Percentiles rank a stretch among this genome's conserved stretches.
Conservation (phyloP, 2,113 vertebrate species). For the Erythrocercus mccallii region DNA sequence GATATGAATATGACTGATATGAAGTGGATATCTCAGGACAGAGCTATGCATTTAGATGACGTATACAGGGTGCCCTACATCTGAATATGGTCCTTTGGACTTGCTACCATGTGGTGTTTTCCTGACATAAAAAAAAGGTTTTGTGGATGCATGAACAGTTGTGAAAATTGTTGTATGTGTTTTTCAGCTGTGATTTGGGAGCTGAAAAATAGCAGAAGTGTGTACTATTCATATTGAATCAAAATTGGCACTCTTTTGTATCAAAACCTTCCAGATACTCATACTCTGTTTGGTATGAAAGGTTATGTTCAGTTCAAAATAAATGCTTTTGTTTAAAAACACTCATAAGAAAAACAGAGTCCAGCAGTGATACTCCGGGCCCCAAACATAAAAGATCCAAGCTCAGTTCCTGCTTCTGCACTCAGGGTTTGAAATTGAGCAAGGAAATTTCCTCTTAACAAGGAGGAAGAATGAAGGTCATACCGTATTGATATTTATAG, state of each 20-base stretch:
- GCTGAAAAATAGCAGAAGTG: not conserved
- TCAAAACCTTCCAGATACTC: not conserved
- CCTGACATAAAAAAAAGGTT: not conserved
- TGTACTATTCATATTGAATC: not conserved
- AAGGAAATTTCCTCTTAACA: not conserved
- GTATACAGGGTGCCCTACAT: not conserved
- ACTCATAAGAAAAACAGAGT: not conserved
- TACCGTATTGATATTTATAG: not conserved
- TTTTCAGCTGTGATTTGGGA: not conserved
- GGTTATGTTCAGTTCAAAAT: not conserved
- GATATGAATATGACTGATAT: no score
- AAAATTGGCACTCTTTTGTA: not conserved
- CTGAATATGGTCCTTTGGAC: not conserved
- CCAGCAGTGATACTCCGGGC: not conserved
- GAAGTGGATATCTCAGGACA: not conserved
- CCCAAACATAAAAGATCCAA: not conserved
- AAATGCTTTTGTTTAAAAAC: not conserved
- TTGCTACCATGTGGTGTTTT: not conserved
- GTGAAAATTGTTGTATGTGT: fast-evolving
- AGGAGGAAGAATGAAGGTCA: not conserved
- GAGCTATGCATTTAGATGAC: not conserved
- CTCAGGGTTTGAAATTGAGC: not conserved
- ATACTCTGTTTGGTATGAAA: not conserved
- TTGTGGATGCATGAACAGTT: not conserved
- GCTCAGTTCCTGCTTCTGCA: not conserved